These are phyloP conservation scores for Zaprionus taronus DNA, from an alignment of 1,140 invertebrate genomes.

Conservation along the genomic window DNA sequence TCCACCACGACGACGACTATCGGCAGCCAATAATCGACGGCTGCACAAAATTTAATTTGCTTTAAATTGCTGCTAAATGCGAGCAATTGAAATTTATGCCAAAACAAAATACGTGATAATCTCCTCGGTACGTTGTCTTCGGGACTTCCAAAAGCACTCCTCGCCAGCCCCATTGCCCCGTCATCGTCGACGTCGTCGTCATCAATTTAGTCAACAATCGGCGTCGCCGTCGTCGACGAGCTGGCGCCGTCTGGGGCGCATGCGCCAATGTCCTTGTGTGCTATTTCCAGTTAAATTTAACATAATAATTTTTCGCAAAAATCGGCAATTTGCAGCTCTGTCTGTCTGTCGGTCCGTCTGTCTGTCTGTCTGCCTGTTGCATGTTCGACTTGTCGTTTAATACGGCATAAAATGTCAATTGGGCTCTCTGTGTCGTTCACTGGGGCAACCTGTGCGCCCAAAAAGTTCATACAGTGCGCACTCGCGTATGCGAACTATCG, in stretches of 20 bases:
- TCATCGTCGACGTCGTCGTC: conserved; percentile 57
- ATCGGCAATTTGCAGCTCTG: conserved; percentile 67
- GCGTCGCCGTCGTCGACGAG: conserved; percentile 55
- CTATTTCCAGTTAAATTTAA: conserved; percentile 75
- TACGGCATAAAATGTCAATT: conserved; percentile 80
- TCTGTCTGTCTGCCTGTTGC: conserved; percentile 30
- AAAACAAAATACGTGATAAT: conserved; percentile 71
- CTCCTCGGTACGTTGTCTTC: conserved; percentile 40
- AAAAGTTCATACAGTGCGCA: conserved; percentile 42
- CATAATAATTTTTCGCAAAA: conserved; percentile 78
- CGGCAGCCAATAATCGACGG: conserved; percentile 72
- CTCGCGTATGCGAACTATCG: neutral
- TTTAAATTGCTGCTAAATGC: conserved; percentile 82
- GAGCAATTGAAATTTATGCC: conserved; percentile 82
- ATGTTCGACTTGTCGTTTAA: conserved; percentile 61
- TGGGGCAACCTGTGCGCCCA: conserved; percentile 61
- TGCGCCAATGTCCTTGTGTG: conserved; percentile 80
- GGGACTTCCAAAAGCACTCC: conserved; percentile 4
- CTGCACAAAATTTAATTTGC: conserved; percentile 73
- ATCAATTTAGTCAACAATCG: conserved; percentile 77
- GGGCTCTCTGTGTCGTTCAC: conserved; percentile 37
- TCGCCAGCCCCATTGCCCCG: neutral
- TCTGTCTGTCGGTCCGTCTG: conserved; percentile 41
- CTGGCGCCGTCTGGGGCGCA: conserved; percentile 79
- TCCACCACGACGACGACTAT: conserved; percentile 60